These are phyloP conservation scores for Galeopterus variegatus DNA, from an alignment of 2,113 vertebrate species.

Conservation along the genomic window DNA sequence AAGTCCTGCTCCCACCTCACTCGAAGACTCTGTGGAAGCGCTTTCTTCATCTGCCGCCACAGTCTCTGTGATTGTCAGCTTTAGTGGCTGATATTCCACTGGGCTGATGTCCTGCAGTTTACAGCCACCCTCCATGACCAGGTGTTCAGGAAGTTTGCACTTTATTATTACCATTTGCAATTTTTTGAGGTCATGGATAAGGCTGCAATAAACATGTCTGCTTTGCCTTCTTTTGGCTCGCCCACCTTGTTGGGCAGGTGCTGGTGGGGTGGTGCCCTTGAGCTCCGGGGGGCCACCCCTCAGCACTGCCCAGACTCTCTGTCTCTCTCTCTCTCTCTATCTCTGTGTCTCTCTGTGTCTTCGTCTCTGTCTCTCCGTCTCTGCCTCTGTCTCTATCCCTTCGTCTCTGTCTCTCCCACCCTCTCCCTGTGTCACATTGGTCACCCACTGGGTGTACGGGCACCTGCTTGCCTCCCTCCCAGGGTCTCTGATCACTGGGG, in stretches of 20 bases:
- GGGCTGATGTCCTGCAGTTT: neutral
- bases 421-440: neutral
- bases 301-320: no score
- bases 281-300: neutral
- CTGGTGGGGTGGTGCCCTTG: neutral
- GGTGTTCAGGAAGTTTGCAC: fast-evolving
- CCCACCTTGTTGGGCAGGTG: neutral
- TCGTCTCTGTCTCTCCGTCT: neutral
- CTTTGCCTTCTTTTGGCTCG: no score
- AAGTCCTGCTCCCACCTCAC: neutral
- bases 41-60: neutral
- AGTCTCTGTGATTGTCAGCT: fast-evolving
- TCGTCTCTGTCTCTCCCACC: no score
- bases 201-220: neutral
- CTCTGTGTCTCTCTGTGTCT: neutral
- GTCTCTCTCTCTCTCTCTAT: fast-evolving
- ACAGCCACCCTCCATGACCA: fast-evolving
- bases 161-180: fast-evolving
- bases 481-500: fast-evolving
- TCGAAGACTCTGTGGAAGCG: fast-evolving
- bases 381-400: no score
- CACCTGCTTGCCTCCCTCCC: fast-evolving
- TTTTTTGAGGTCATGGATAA: neutral
- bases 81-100: neutral
- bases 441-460: neutral